Percentiles rank a stretch among this genome's conserved stretches.
phyloP scores from a whole-genome alignment of 2,797 vertebrate genomes.

The Esox masquinongy region DNA sequence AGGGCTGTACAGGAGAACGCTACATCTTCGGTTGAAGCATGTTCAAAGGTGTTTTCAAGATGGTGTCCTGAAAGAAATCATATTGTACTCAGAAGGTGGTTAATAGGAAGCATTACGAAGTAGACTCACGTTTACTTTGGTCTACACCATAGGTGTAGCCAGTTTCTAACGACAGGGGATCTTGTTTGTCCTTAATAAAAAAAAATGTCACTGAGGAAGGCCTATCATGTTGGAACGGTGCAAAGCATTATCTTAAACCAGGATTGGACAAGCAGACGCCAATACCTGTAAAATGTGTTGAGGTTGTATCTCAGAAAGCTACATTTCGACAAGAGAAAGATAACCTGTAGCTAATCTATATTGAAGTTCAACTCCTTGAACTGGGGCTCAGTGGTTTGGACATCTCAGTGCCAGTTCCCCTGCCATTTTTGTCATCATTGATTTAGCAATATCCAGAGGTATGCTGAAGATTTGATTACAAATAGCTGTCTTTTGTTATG shows the following conservation, averaged over 20 bases:
- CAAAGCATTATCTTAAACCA: neutral
- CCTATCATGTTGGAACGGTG: neutral
- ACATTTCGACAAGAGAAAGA: neutral
- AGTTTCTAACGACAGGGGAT: neutral
- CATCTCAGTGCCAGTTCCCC: neutral
- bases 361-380: conserved; percentile 2
- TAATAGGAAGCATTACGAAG: neutral
- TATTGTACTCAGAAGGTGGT: neutral
- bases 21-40: neutral
- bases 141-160: neutral
- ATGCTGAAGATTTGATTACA: neutral
- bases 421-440: neutral
- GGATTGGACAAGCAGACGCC: neutral
- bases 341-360: neutral
- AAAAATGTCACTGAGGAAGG: neutral
- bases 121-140: neutral
- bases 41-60: neutral
- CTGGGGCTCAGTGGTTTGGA: neutral
- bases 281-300: neutral
- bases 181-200: neutral
- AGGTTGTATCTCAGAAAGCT: neutral
- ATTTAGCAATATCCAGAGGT: neutral
- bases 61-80: neutral
- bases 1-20: neutral
- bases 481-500: neutral